Evolutionary conservation across 1,140 invertebrate species (phyloP).

Genomic region (Carposina sasakii): DNA sequence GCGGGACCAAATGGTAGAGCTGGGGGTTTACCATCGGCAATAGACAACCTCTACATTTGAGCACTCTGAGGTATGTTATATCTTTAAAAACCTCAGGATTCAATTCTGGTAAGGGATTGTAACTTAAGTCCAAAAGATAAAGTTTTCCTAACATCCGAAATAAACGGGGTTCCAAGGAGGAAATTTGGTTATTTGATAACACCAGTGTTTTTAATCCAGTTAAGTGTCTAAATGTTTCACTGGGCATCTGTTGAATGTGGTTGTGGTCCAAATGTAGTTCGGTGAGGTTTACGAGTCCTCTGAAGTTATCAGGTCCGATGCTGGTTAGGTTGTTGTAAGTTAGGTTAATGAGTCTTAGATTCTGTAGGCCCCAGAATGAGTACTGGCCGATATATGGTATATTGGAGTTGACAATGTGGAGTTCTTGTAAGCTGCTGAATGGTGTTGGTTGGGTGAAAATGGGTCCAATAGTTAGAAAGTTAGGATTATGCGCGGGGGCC

Average conservation of each 20-base stretch:
- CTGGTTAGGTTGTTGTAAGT: constrained; percentile 84
- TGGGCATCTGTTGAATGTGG: constrained; percentile 80
- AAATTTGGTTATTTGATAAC: constrained; percentile 80
- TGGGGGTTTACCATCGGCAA: constrained; percentile 83
- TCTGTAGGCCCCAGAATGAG: constrained; percentile 83
- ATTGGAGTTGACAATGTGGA: constrained; percentile 83
- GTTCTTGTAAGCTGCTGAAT: constrained; percentile 80
- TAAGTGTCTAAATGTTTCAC: constrained; percentile 82
- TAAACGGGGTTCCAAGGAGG: constrained; percentile 77
- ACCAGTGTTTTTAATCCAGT: constrained; percentile 78
- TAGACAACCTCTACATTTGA: constrained; percentile 80
- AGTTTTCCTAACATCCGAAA: constrained; percentile 81
- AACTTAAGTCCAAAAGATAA: constrained; percentile 80
- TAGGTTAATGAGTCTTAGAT: constrained; percentile 80
- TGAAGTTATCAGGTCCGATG: constrained; percentile 87
- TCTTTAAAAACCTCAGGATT: constrained; percentile 85
- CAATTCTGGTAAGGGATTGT: constrained; percentile 80
- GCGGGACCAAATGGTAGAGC: constrained; percentile 81
- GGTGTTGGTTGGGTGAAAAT: constrained; percentile 75
- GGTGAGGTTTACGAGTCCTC: constrained; percentile 81
- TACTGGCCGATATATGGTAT: constrained; percentile 84
- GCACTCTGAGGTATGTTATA: constrained; percentile 79
- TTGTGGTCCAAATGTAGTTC: constrained; percentile 91
- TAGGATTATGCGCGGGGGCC: constrained; percentile 76
- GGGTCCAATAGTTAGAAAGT: constrained; percentile 82